These are phyloP conservation scores for Acanthurus leucopareius DNA, from an alignment of 2,797 vertebrate genomes.

Conservation along the genomic window DNA sequence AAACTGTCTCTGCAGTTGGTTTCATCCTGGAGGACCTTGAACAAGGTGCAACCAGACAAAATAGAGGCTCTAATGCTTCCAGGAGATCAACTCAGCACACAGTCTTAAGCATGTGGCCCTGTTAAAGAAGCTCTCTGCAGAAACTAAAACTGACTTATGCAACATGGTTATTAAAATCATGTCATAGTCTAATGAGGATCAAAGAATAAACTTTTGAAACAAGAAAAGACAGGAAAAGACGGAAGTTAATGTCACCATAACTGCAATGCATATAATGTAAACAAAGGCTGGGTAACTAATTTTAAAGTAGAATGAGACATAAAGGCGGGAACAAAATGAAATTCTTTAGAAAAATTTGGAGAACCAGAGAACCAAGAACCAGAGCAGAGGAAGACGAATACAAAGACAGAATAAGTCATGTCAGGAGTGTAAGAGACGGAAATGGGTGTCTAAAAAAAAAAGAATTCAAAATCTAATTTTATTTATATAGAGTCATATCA, in stretches of 20 bases:
- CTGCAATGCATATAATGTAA: not conserved
- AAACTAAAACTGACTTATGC: conserved; percentile 35
- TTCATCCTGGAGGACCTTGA: conserved; percentile 6
- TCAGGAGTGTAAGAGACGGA: not conserved
- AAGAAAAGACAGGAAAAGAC: not conserved
- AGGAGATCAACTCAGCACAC: not conserved
- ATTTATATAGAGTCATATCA: no score
- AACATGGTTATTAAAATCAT: conserved; percentile 45
- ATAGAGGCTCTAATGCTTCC: conserved; percentile 11
- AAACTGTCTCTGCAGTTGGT: conserved; percentile 18
- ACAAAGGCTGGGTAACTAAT: not conserved
- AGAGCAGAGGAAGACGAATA: not conserved
- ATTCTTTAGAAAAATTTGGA: not conserved
- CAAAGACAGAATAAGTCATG: not conserved
- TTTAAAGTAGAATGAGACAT: not conserved
- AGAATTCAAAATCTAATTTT: no score
- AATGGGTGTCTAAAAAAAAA: not conserved
- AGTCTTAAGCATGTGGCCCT: conserved; percentile 11
- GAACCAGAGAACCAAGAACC: not conserved
- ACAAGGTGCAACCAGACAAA: conserved; percentile 21
- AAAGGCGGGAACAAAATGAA: not conserved
- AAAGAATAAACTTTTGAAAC: not conserved
- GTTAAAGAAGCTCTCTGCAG: conserved; percentile 22
- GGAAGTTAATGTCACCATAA: conserved; percentile 1
- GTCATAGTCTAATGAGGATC: conserved; percentile 2